Evolutionary conservation across 2,888 invertebrate species (phyloP).

Genomic region (Drosophila meridionalis): DNA sequence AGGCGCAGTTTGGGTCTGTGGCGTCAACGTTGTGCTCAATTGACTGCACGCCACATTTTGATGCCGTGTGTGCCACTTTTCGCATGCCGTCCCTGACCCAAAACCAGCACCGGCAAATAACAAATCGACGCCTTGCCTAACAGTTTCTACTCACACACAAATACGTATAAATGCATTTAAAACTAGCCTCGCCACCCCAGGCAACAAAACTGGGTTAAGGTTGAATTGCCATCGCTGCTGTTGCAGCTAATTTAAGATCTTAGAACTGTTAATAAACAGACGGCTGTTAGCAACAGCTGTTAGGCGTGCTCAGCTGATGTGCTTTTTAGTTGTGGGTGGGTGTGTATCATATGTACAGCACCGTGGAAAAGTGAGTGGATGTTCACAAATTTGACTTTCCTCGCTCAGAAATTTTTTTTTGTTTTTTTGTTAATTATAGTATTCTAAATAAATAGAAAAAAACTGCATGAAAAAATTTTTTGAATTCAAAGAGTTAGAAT

Average conservation of each 20-base stretch:
- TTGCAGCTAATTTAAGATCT: slow-evolving; percentile 34
- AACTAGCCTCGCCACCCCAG: slow-evolving; percentile 19
- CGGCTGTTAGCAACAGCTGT: slow-evolving; percentile 43
- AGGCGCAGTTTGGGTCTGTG: slow-evolving; percentile 10
- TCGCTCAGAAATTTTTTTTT: too few species aligned
- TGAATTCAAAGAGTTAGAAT: too few species aligned
- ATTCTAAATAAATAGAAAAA: too few species aligned
- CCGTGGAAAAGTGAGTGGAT: too few species aligned
- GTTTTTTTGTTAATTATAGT: too few species aligned
- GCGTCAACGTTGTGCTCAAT: slow-evolving; percentile 50
- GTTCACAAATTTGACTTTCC: too few species aligned
- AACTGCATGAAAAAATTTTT: too few species aligned
- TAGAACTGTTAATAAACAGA: slow-evolving; percentile 36
- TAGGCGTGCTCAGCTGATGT: slow-evolving; percentile 27
- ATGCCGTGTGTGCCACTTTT: slow-evolving; percentile 63
- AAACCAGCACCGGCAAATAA: background rate
- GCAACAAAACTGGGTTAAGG: slow-evolving; percentile 38
- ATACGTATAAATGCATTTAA: slow-evolving; percentile 12
- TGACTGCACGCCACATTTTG: slow-evolving; percentile 48
- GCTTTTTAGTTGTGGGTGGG: background rate
- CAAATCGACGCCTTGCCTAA: slow-evolving; percentile 43
- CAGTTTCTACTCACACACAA: slow-evolving; percentile 10
- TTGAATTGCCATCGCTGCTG: slow-evolving; percentile 11
- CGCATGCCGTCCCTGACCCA: slow-evolving; percentile 63
- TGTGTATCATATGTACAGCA: background rate